Conservation (phyloP, 1,140 invertebrate species). For the Acyrthosiphon pisum region DNA sequence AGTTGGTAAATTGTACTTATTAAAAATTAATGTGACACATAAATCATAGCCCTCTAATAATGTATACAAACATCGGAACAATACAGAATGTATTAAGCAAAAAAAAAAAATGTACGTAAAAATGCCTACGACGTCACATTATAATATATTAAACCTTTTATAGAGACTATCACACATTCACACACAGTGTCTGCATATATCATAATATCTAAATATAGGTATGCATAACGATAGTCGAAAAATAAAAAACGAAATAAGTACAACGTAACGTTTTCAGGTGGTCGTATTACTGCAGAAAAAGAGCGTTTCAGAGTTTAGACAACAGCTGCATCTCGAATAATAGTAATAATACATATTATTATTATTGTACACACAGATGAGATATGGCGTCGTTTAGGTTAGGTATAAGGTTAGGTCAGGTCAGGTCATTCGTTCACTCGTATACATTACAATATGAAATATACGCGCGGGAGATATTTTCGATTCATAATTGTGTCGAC, state of each 20-base stretch:
- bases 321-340: background rate
- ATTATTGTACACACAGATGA: background rate
- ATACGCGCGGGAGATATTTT: background rate
- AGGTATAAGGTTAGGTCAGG: background rate
- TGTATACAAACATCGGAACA: background rate
- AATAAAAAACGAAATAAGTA: background rate
- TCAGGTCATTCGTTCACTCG: background rate
- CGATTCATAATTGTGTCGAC: background rate
- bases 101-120: background rate
- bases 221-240: background rate
- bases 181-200: background rate
- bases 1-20: background rate
- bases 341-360: background rate
- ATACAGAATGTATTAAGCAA: background rate
- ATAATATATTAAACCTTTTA: no score
- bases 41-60: background rate
- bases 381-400: background rate
- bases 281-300: background rate
- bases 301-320: background rate
- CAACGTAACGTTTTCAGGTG: background rate
- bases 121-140: background rate
- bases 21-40: conserved; percentile 1
- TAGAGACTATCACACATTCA: no score
- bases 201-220: background rate
- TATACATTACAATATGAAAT: background rate